phyloP scores from a whole-genome alignment of 2,113 vertebrate genomes.

The Sigmodon hispidus region DNA sequence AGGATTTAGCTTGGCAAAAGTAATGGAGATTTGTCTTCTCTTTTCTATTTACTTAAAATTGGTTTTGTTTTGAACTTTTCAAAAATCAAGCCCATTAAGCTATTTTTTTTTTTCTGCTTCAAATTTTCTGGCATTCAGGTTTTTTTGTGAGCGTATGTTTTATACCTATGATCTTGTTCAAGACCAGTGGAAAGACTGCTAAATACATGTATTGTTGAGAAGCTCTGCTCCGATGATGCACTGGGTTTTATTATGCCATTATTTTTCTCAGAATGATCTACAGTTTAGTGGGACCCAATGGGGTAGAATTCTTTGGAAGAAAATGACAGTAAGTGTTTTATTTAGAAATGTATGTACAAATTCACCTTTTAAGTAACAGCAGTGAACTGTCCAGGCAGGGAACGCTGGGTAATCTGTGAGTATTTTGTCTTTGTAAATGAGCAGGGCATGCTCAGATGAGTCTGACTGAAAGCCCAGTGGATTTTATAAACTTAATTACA shows the following conservation, averaged over 20 bases:
- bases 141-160: constrained; percentile 38
- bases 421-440: constrained; percentile 76
- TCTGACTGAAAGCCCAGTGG: constrained; percentile 67
- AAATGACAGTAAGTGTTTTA: constrained; percentile 64
- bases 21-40: constrained; percentile 79
- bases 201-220: constrained; percentile 79
- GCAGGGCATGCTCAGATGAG: constrained; percentile 69
- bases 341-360: constrained; percentile 74
- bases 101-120: constrained; percentile 73
- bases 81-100: constrained; percentile 79
- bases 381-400: constrained; percentile 62
- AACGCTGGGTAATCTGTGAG: constrained; percentile 55
- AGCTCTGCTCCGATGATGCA: constrained; percentile 70
- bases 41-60: constrained; percentile 76
- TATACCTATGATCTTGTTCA: constrained; percentile 75
- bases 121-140: constrained; percentile 72
- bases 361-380: constrained; percentile 61
- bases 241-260: constrained; percentile 67
- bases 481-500: constrained; percentile 79
- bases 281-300: constrained; percentile 64
- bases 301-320: constrained; percentile 63
- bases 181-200: constrained; percentile 79
- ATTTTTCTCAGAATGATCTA: constrained; percentile 77
- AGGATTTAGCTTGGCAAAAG: constrained; percentile 83
- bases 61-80: constrained; percentile 82